These are phyloP conservation scores for Rhimphoctona megacephalus DNA, from an alignment of 2,888 invertebrate genomes.

Conservation along the genomic window DNA sequence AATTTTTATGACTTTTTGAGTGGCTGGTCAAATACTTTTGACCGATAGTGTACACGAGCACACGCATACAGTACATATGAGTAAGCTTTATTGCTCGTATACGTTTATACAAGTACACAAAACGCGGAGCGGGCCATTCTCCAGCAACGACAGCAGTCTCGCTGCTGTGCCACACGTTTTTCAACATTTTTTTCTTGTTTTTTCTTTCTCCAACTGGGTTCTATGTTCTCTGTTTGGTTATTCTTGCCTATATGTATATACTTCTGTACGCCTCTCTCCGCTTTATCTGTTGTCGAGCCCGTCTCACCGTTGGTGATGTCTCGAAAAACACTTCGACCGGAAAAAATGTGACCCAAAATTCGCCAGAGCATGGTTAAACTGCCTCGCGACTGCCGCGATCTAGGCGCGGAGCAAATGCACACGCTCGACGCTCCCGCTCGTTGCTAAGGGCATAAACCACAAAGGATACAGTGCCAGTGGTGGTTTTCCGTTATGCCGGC, in stretches of 20 bases:
- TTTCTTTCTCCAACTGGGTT: neutral
- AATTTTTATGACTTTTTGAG: neutral
- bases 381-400: slow-evolving; percentile 5
- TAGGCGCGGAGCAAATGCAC: neutral
- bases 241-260: neutral
- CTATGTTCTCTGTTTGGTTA: neutral
- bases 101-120: too few species aligned
- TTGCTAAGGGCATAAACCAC: slow-evolving; percentile 48
- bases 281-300: neutral
- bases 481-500: slow-evolving; percentile 25
- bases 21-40: too few species aligned
- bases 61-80: too few species aligned
- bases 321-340: slow-evolving; percentile 41
- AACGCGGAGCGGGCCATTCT: neutral
- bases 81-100: too few species aligned
- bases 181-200: neutral
- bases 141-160: neutral
- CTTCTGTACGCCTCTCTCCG: too few species aligned
- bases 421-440: slow-evolving; percentile 14
- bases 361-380: slow-evolving; percentile 57
- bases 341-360: slow-evolving; percentile 54
- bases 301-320: slow-evolving; percentile 2
- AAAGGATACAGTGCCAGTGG: neutral
- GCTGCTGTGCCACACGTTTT: neutral
- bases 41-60: too few species aligned